phyloP scores from a whole-genome alignment of 1,140 invertebrate genomes.

The Sminthurinus signatus region DNA sequence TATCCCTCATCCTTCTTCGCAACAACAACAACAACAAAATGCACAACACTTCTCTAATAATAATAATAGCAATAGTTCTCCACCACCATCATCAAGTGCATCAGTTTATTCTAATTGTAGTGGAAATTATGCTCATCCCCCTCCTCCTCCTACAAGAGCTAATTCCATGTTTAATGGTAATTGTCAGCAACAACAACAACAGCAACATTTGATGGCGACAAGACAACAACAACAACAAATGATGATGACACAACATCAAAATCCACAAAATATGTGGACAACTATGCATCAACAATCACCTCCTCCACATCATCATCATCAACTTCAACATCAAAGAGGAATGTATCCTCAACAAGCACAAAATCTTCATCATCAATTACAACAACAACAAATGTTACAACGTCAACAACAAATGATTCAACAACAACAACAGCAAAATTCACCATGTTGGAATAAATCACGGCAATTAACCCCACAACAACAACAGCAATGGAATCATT shows the following conservation, averaged over 20 bases:
- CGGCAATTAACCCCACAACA: not conserved
- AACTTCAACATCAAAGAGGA: not conserved
- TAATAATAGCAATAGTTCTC: not conserved
- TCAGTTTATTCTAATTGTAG: not conserved
- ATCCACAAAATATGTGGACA: too few species aligned
- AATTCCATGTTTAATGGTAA: not conserved
- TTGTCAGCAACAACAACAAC: not conserved
- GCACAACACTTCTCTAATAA: not conserved
- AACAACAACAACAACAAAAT: constrained; percentile 8
- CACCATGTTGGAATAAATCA: not conserved
- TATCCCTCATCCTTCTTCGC: not conserved
- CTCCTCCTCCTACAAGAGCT: too few species aligned
- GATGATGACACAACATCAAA: too few species aligned
- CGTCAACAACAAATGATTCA: too few species aligned
- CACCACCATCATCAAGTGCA: not conserved
- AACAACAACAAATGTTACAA: too few species aligned
- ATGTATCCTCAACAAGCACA: not conserved
- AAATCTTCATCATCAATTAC: not conserved
- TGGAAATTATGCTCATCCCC: not conserved
- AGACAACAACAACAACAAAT: constrained; percentile 6
- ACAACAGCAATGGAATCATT: not conserved
- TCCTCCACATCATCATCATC: not conserved
- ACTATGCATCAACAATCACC: not conserved
- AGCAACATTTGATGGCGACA: not conserved
- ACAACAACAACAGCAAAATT: not conserved